Evolutionary conservation across 2,113 vertebrate genomes (phyloP), one percentile per base, ranked within the genome.

Genomic region (Mus musculus): DNA sequence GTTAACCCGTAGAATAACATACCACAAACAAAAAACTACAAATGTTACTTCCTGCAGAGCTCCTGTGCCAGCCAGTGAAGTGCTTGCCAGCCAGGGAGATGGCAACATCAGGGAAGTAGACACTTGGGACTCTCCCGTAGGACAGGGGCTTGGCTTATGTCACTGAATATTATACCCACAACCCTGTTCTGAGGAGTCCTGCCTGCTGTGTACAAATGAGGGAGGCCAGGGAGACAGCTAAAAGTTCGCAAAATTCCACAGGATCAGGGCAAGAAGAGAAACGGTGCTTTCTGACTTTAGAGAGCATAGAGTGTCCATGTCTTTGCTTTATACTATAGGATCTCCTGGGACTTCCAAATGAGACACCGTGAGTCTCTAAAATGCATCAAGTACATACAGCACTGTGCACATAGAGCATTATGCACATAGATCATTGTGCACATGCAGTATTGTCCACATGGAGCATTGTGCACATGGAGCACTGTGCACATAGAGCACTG

Each of bases 281-380:
- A 1, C 59, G 9, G 24, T 1, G 0, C 30, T 33, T 52, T n/a
- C 39, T 59, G 16, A 39, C 56, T 39, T 10, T 7, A 26, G 72
- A 10, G 12, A 7, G 8, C 52, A 46, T 0, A 17, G 11, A 19
- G 69, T 63, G 12, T 10, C 63, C 20, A 10, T 8, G 0, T 9
- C 16, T 16, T 61, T 4, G 39, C n/a, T 92, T 28, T 88, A 49
- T 16, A 39, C 49, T 24, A 36, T 30, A 61, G 17, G 5, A 28
- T 20, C 42, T 88, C 22, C 3, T 22, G 42, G 20, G 39, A n/a
- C 26, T 61, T 88, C 39, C 59, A 56, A 30, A 59, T 49, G 54
- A 72, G 61, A 33, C 52, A 13, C 67, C 59, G 0, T 16, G 9
- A 36, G 63, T 24, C 80, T 20, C 19, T 87, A 11, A 65, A 91